Conservation (phyloP, 1,140 invertebrate genomes). For the Sesamia nonagrioides region DNA sequence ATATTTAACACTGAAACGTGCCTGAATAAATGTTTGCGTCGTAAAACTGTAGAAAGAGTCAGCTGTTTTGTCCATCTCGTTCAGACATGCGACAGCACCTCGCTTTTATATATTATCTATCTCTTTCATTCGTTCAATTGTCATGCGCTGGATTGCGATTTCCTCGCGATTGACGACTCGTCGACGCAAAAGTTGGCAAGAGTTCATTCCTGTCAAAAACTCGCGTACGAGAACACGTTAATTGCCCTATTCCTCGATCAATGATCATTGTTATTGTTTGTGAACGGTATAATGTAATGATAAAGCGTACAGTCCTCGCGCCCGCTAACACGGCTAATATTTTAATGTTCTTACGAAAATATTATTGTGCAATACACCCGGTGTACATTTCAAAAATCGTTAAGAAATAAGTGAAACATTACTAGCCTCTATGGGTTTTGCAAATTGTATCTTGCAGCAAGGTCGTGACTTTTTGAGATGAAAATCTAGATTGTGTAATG, state of each 20-base stretch:
- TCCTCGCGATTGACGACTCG: not conserved
- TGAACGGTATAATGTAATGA: conserved; percentile 61
- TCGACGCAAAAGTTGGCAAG: conserved; percentile 23
- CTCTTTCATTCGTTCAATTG: conserved; percentile 26
- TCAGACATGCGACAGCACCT: not conserved
- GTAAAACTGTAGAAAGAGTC: conserved; percentile 3
- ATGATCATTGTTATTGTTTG: conserved; percentile 82
- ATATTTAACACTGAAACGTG: not conserved
- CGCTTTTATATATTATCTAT: not conserved
- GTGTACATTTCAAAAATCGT: conserved; percentile 53
- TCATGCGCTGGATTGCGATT: not conserved
- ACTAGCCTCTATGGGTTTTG: conserved; percentile 61
- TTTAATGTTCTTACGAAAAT: conserved; percentile 61
- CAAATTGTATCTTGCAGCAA: conserved; percentile 73
- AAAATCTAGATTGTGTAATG: conserved; percentile 62
- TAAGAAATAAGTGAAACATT: conserved; percentile 62
- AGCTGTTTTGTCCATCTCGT: conserved; percentile 10
- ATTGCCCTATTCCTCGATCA: conserved; percentile 66
- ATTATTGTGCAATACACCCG: conserved; percentile 66
- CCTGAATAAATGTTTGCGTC: not conserved
- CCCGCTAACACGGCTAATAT: conserved; percentile 52
- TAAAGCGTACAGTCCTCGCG: conserved; percentile 61
- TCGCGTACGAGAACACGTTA: conserved; percentile 62
- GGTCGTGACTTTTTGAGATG: conserved; percentile 64
- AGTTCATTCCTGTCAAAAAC: conserved; percentile 77